Base-by-base conservation (phyloP, 2,888 invertebrate species). In the Hartigia nigra region DNA sequence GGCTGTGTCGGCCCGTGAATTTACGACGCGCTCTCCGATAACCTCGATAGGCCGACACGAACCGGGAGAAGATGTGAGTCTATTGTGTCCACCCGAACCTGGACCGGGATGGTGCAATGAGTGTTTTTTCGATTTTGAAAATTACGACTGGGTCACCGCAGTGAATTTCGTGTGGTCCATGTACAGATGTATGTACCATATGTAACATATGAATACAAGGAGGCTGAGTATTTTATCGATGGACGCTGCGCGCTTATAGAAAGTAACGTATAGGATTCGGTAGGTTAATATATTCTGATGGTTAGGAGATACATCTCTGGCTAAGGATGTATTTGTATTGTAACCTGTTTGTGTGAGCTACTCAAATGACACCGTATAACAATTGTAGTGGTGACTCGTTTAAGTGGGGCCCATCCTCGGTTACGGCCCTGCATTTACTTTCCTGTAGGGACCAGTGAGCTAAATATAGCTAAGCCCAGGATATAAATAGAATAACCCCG, bases 401-500 rank as follows among this genome's bases (percentile, higher is more conserved):
- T 9, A 14, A 55, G 23, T 9, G 55, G 55, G 55, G 55, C 55
- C 55, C 55, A 12, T 55, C 39, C 55, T 69, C 39, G 76, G 32
- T 31, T 72, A 72, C 72, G 34, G 75, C 74, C 78, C 78, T 74
- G 69, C 76, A 31, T 75, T 69, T 79, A 79, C 76, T 79, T 79
- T 79, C 78, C 78, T 75, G 78, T 55, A 83, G 87, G 86, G 84
- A 82, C 83, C 83, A 23, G 4, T 79, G 84, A 85, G 88, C 88
- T 90, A 90, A 90, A 90, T 90, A 90, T 90, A 90, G 88, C 85
- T 83, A 85, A 82, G 84, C 78, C 82, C 79, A 74, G 77, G 88
- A 83, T 90, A 88, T 86, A 89, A 89, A 90, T 89, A 90, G 88
- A 87, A 86, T 82, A 82, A 81, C 79, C 81, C 82, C 79, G 82